A percentile compares a stretch with the other conserved stretches of the same genome.
Conservation (phyloP, 2,113 vertebrate genomes). For the Bubo scandiacus region DNA sequence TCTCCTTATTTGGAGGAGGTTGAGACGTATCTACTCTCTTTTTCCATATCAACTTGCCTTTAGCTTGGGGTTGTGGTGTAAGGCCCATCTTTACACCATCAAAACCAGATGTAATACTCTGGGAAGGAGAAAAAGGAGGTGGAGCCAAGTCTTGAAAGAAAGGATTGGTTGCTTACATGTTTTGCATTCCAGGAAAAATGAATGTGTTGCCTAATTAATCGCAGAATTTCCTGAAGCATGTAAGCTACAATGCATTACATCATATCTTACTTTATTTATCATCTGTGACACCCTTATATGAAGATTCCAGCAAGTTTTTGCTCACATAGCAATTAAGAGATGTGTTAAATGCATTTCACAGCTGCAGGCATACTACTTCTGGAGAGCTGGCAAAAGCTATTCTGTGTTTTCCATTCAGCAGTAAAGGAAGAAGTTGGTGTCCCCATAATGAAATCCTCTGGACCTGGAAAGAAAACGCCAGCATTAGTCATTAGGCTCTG, state of each 20-base stretch:
- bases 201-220: conserved; percentile 34
- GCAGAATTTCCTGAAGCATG: conserved; percentile 49
- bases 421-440: conserved; percentile 53
- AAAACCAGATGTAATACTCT: background rate
- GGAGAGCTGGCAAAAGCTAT: background rate
- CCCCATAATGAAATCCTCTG: conserved; percentile 5
- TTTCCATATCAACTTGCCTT: background rate
- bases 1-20: background rate
- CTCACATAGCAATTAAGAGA: background rate
- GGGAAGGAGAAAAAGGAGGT: background rate
- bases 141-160: background rate
- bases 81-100: background rate
- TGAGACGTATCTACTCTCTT: background rate
- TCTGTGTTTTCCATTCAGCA: background rate
- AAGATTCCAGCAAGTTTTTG: conserved; percentile 31
- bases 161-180: conserved; percentile 23
- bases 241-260: conserved; percentile 20
- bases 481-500: conserved; percentile 60
- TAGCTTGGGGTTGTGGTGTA: background rate
- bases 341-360: conserved; percentile 37
- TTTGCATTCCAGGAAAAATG: conserved; percentile 66
- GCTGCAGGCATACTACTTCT: background rate
- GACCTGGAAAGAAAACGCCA: conserved; percentile 18
- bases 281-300: background rate
- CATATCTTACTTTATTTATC: conserved; percentile 38